These are phyloP conservation scores for Drosophila borborema DNA, from an alignment of 2,888 invertebrate species.

Conservation along the genomic window DNA sequence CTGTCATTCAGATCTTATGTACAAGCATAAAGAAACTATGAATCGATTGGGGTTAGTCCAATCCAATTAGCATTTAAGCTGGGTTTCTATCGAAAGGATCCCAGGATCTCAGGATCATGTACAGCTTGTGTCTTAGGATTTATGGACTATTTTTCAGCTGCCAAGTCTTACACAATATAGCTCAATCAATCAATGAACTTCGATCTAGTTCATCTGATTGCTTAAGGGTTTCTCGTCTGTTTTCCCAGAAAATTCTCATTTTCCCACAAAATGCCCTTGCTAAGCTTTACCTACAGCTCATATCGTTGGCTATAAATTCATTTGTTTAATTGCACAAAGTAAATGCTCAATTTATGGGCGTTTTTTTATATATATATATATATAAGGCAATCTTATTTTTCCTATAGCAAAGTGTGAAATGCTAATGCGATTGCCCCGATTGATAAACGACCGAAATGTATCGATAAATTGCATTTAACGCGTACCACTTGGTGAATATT, in stretches of 20 bases:
- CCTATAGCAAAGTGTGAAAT: constrained; percentile 17
- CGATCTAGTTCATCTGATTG: neutral
- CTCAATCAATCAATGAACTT: neutral
- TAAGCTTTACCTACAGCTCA: neutral
- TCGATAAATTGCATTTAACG: constrained; percentile 62
- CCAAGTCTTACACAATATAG: no score
- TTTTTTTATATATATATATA: neutral
- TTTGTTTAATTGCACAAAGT: constrained; percentile 19
- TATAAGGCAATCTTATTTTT: constrained; percentile 1
- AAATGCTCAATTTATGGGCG: constrained; percentile 39
- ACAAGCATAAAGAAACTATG: no score
- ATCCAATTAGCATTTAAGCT: no score
- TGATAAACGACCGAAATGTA: constrained; percentile 61
- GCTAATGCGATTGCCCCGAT: constrained; percentile 49
- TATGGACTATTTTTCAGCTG: neutral
- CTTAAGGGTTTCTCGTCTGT: neutral
- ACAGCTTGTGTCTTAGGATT: no score
- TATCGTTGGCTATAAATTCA: constrained; percentile 14
- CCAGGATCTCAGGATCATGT: no score
- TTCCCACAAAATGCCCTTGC: neutral
- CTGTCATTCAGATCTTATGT: no score
- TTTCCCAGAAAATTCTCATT: neutral
- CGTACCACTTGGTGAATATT: constrained; percentile 33
- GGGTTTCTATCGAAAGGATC: no score
- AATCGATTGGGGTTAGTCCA: no score